These are phyloP conservation scores for Nyctereutes procyonoides DNA, from an alignment of 2,113 vertebrate species.

Conservation along the genomic window DNA sequence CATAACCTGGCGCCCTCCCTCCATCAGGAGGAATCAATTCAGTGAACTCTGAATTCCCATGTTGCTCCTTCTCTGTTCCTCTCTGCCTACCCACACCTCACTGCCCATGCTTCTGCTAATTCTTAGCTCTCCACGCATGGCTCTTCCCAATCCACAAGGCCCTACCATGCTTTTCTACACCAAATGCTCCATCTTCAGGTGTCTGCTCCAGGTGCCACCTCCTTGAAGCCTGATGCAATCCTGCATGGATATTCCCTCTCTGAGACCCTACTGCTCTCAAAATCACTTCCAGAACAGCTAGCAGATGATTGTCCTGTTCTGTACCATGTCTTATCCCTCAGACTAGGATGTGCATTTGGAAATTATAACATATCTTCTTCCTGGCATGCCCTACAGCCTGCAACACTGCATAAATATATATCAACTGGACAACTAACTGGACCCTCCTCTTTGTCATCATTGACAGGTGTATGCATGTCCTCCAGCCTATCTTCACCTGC, in stretches of 20 bases:
- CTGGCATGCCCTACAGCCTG: background rate
- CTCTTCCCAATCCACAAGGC: background rate
- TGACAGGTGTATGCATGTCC: rapidly evolving
- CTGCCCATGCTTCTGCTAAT: rapidly evolving
- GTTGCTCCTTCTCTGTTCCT: background rate
- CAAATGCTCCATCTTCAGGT: background rate
- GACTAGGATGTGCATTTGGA: background rate
- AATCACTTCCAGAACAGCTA: background rate
- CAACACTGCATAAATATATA: background rate
- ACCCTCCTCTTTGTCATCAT: background rate
- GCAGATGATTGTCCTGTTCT: background rate
- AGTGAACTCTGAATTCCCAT: background rate
- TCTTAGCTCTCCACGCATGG: background rate
- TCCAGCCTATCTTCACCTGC: background rate
- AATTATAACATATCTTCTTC: background rate
- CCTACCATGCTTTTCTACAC: background rate
- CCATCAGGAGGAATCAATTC: background rate
- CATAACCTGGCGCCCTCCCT: background rate
- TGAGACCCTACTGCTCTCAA: background rate
- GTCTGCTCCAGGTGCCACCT: background rate
- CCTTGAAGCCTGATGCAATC: background rate
- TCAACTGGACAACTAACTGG: no score
- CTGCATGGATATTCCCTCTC: background rate
- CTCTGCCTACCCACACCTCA: background rate
- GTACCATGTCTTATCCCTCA: background rate